phyloP scores from a whole-genome alignment of 2,797 vertebrate genomes.

The Thunnus albacares region DNA sequence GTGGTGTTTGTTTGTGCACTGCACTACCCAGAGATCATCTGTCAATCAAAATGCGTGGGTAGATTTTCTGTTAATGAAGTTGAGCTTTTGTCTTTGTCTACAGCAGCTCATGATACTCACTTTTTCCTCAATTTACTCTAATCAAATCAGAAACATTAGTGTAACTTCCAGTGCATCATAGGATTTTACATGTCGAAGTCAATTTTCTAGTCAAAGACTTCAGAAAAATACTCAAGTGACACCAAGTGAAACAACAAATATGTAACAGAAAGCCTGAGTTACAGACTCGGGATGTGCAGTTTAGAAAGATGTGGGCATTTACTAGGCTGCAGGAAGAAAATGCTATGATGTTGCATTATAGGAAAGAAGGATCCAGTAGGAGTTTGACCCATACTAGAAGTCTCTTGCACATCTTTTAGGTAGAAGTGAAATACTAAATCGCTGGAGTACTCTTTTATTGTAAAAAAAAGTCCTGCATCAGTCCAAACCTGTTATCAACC shows the following conservation, averaged over 20 bases:
- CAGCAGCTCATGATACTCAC: constrained; percentile 2
- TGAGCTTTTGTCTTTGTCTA: constrained; percentile 12
- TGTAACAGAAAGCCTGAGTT: not conserved
- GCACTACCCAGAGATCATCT: constrained; percentile 27
- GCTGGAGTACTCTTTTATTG: not conserved
- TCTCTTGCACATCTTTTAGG: constrained; percentile 11
- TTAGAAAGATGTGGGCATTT: not conserved
- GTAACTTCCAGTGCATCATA: not conserved
- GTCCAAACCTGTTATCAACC: constrained; percentile 39
- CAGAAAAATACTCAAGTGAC: no score
- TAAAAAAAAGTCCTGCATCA: constrained; percentile 24
- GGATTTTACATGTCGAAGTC: not conserved
- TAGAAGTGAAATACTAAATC: constrained; percentile 11
- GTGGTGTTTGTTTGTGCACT: constrained; percentile 19
- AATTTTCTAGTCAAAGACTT: no score
- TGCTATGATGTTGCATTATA: constrained; percentile 4
- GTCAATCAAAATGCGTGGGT: constrained; percentile 12
- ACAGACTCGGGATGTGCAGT: not conserved
- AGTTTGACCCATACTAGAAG: not conserved
- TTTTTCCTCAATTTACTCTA: not conserved
- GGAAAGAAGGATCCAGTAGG: not conserved
- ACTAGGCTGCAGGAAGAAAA: not conserved
- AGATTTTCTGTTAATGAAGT: constrained; percentile 33
- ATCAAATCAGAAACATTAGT: constrained; percentile 2
- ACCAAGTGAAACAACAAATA: no score